Evolutionary conservation across 2,888 invertebrate genomes (phyloP), one percentile per base, ranked within the genome.

Genomic region (Priocnemis perturbator): DNA sequence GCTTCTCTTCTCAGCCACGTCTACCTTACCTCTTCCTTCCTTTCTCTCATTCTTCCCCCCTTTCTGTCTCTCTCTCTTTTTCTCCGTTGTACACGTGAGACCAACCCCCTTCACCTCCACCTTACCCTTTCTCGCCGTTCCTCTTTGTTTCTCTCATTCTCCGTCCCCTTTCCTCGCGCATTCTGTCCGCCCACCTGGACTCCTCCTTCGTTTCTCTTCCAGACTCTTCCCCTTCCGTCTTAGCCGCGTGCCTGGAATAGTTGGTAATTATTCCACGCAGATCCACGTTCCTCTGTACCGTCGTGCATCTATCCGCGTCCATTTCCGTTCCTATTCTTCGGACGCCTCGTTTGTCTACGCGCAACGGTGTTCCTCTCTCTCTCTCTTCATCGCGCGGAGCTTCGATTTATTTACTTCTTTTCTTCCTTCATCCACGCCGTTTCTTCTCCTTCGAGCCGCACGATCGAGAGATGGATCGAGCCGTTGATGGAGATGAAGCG

Each of bases 201-300:
- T 19, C 15, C 57, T 37, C 57, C 44, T 30, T 26, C 44, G 15
- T 19, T 20, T 17, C 73, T 72, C 70, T 66, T n/a, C 59, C 21
- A 47, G 21, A 48, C 47, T 60, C 59, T 19, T 19, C 68, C 67
- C 62, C 60, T 61, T 73, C 66, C 77, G 73, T 76, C 78, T 81
- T 81, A 75, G 77, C 76, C 79, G 82, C 83, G 82, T 83, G 84
- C 82, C 74, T 73, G 80, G 85, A 86, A 86, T 86, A 84, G 85
- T 85, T 81, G 83, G 81, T 83, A 85, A 86, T 87, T 86, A 86
- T 85, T 83, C 80, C 81, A 81, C 82, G 78, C 76, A 69, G 69
- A 61, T 70, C 70, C 59, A 48, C 44, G 61, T 48, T 55, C 55
- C 60, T 55, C 57, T 17, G 50, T 17, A 50, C 19, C 37, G 2